Evolutionary conservation across 2,888 invertebrate genomes (phyloP).

Genomic region (Amitus sp.): DNA sequence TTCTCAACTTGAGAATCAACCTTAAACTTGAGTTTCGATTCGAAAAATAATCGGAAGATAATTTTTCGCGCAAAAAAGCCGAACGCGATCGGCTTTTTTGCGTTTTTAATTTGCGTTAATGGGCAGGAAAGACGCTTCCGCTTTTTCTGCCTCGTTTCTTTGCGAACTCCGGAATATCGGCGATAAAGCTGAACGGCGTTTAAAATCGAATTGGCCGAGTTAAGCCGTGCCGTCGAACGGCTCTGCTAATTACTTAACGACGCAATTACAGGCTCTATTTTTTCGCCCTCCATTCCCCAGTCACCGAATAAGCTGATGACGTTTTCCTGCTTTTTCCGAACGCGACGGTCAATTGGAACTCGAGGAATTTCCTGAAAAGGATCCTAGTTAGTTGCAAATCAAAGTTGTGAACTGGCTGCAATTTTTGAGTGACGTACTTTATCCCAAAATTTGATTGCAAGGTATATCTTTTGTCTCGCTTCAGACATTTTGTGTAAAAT

Average conservation of each 20-base stretch:
- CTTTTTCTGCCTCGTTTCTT: conserved; percentile 36
- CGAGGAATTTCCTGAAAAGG: too few relatives aligned
- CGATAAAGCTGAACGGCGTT: conserved; percentile 45
- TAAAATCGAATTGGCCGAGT: conserved; percentile 53
- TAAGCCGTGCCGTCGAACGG: conserved; percentile 48
- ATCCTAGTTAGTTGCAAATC: too few relatives aligned
- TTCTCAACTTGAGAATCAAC: conserved; percentile 11
- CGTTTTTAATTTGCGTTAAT: conserved; percentile 9
- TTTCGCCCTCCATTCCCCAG: conserved; percentile 30
- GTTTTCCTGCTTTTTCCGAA: not conserved
- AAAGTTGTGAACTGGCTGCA: too few relatives aligned
- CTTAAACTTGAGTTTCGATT: too few relatives aligned
- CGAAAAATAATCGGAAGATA: too few relatives aligned
- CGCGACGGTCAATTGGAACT: too few relatives aligned
- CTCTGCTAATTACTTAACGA: conserved; percentile 55
- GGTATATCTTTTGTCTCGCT: too few relatives aligned
- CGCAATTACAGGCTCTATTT: conserved; percentile 52
- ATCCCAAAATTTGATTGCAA: too few relatives aligned
- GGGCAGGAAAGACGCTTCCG: conserved; percentile 18
- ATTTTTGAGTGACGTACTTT: too few relatives aligned
- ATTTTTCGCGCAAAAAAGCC: too few relatives aligned
- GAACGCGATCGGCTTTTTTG: conserved; percentile 14
- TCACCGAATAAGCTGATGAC: conserved; percentile 12
- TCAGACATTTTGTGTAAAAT: too few relatives aligned
- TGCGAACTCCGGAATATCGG: conserved; percentile 37